A percentile compares a stretch with the other conserved stretches of the same genome.
phyloP scores from a whole-genome alignment of 2,113 vertebrate species.

The Cryptotis parvus region DNA sequence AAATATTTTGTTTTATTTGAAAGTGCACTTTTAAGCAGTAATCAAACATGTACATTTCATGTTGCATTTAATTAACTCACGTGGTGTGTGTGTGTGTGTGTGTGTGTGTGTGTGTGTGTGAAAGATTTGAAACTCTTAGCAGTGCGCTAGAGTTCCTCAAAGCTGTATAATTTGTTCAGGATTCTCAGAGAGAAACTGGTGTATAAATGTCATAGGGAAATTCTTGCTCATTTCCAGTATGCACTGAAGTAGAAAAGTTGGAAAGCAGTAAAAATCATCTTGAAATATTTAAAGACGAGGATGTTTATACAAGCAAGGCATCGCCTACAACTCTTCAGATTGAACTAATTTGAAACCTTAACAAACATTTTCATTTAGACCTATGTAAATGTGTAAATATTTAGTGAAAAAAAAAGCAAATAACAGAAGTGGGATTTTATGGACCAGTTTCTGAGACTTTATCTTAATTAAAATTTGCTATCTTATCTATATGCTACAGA shows the following conservation, averaged over 20 bases:
- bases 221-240: slow-evolving; percentile 30
- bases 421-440: not conserved
- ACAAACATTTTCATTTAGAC: slow-evolving; percentile 6
- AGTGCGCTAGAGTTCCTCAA: not conserved
- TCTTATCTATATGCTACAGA: not conserved
- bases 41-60: not conserved
- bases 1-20: slow-evolving; percentile 44
- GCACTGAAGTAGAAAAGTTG: not conserved
- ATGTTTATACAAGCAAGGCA: not conserved
- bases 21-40: not conserved
- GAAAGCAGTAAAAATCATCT: not conserved
- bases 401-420: not conserved
- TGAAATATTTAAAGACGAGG: slow-evolving; percentile 50
- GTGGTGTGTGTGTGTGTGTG: not conserved
- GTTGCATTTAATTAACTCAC: slow-evolving; percentile 13
- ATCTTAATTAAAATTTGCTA: slow-evolving; percentile 7
- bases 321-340: slow-evolving; percentile 16
- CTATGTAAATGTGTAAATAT: slow-evolving; percentile 13
- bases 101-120: not conserved
- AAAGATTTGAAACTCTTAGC: not conserved
- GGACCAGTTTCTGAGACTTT: not conserved
- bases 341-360: slow-evolving; percentile 28
- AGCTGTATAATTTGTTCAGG: not conserved
- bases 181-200: not conserved
- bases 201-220: not conserved